Conservation (phyloP, 2,113 vertebrate species). For the Archilochus colubris region DNA sequence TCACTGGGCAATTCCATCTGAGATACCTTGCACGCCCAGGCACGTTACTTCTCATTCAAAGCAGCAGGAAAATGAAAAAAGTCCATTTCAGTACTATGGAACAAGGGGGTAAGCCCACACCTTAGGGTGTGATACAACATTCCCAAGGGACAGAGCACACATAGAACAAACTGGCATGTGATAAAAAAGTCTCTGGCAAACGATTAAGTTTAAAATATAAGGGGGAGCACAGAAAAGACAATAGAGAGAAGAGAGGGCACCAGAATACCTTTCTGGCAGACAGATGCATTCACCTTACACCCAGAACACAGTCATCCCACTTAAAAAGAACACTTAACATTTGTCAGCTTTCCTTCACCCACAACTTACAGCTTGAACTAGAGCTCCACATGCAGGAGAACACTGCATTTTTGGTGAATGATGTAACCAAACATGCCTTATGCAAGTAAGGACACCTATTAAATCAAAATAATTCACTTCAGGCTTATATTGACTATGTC, state of each 20-base stretch:
- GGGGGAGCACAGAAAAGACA: not conserved
- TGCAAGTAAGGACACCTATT: not conserved
- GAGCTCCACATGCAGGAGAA: not conserved
- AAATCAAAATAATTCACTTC: not conserved
- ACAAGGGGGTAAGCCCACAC: slow-evolving; percentile 34
- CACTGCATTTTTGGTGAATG: slow-evolving; percentile 41
- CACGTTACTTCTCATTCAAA: not conserved
- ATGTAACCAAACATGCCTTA: slow-evolving; percentile 14
- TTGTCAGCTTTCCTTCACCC: slow-evolving; percentile 37
- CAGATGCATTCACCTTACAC: slow-evolving; percentile 3
- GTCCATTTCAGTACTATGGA: not conserved
- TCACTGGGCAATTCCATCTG: not conserved
- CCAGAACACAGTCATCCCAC: not conserved
- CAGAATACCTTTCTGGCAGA: not conserved
- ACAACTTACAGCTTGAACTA: not conserved
- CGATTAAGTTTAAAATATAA: not conserved
- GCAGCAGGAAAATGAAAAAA: slow-evolving; percentile 14
- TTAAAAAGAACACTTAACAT: not conserved
- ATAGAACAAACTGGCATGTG: not conserved
- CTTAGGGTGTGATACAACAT: slow-evolving; percentile 19
- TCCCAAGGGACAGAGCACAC: not conserved
- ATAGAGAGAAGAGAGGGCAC: not conserved
- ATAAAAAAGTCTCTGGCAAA: not conserved
- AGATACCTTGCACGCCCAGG: slow-evolving; percentile 39
- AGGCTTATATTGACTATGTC: not conserved